Conservation (phyloP, 1,140 invertebrate species). For the Lordiphosa collinella region DNA sequence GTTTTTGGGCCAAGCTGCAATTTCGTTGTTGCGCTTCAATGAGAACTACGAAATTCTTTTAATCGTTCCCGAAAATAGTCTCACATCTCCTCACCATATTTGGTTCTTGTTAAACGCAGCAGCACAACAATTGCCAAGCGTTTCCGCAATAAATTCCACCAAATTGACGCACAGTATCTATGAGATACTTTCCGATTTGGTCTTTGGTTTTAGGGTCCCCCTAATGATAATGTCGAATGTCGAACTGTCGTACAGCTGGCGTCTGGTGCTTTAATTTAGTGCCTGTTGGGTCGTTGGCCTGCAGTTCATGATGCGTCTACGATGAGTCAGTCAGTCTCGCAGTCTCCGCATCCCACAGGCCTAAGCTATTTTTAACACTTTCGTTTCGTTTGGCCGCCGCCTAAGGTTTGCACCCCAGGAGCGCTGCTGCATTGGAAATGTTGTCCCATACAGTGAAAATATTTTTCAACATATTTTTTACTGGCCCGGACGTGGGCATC, state of each 20-base stretch:
- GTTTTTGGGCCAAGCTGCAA: slow-evolving; percentile 21
- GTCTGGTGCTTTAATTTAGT: slow-evolving; percentile 44
- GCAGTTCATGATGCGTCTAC: slow-evolving; percentile 33
- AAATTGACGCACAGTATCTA: slow-evolving; percentile 14
- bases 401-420: slow-evolving; percentile 67
- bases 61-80: slow-evolving; percentile 30
- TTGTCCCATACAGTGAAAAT: slow-evolving; percentile 60
- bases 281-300: slow-evolving; percentile 61
- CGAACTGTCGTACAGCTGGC: slow-evolving; percentile 39
- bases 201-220: slow-evolving; percentile 12
- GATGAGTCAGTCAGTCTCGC: slow-evolving; percentile 16
- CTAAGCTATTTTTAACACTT: slow-evolving; percentile 71
- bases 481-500: slow-evolving; percentile 34
- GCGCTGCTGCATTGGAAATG: slow-evolving; percentile 47
- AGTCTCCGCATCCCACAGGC: slow-evolving; percentile 37
- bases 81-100: slow-evolving; percentile 21
- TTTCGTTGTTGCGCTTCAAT: slow-evolving; percentile 44
- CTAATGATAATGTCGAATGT: slow-evolving; percentile 65
- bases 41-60: slow-evolving; percentile 9
- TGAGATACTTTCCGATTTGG: slow-evolving; percentile 29
- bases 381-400: slow-evolving; percentile 23
- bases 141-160: slow-evolving; percentile 58
- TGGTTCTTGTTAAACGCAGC: slow-evolving; percentile 60
- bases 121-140: slow-evolving; percentile 60
- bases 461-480: slow-evolving; percentile 10